These are phyloP conservation scores for Rotaria sp. DNA, from an alignment of 2,888 invertebrate genomes.

Conservation along the genomic window DNA sequence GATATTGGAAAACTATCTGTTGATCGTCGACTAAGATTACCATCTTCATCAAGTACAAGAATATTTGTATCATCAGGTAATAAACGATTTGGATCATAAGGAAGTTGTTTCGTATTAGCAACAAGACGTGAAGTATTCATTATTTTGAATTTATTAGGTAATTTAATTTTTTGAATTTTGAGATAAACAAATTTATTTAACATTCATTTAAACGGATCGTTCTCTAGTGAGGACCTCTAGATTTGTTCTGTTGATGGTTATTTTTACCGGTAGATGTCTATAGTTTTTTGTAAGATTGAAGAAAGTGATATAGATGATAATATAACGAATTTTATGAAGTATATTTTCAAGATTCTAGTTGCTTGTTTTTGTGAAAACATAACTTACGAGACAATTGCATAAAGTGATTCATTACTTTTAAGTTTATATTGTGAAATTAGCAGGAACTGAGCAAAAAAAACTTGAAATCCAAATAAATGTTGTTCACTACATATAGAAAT, in stretches of 20 bases:
- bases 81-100: constrained; percentile 25
- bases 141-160: neutral
- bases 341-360: too few relatives aligned
- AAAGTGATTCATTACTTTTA: too few relatives aligned
- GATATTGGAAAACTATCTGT: neutral
- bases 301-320: neutral
- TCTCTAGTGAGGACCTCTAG: constrained; percentile 14
- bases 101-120: neutral
- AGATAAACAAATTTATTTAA: neutral
- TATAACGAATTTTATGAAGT: neutral
- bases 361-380: too few relatives aligned
- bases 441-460: too few relatives aligned
- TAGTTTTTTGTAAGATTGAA: neutral
- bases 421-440: too few relatives aligned
- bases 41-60: constrained; percentile 8
- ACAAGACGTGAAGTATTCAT: neutral
- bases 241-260: neutral
- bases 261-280: neutral
- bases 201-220: neutral
- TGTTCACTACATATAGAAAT: too few relatives aligned
- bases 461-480: too few relatives aligned
- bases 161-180: neutral
- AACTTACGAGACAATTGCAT: too few relatives aligned
- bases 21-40: neutral
- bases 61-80: constrained; percentile 28